Percentiles rank a stretch among this genome's conserved stretches.
Evolutionary conservation across 2,888 invertebrate genomes (phyloP).

Genomic region (Unio pictorum): DNA sequence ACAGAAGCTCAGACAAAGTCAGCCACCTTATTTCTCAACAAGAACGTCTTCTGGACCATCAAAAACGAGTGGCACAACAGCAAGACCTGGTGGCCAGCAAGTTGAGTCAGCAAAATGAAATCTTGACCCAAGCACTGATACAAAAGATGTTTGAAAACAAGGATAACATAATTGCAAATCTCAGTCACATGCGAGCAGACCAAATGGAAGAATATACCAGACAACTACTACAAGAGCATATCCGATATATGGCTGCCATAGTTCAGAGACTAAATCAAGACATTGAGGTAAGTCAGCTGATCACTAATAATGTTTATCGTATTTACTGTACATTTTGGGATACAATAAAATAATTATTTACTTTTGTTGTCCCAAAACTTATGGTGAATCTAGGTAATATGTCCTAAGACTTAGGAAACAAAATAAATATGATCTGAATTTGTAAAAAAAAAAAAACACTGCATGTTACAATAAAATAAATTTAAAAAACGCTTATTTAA

Average conservation of each 20-base stretch:
- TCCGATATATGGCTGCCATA: constrained; percentile 66
- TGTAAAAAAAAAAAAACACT: no score
- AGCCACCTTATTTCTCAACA: constrained; percentile 20
- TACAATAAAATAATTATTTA: no score
- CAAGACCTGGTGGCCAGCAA: constrained; percentile 29
- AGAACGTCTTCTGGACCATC: constrained; percentile 59
- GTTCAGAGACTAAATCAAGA: constrained; percentile 65
- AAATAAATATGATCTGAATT: no score
- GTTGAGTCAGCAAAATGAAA: constrained; percentile 23
- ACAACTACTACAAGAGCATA: constrained; percentile 66
- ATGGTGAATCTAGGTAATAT: no score
- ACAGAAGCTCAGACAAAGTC: constrained; percentile 8
- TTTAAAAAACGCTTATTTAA: no score
- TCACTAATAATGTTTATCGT: neutral
- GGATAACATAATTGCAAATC: constrained; percentile 26
- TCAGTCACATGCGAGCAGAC: constrained; percentile 22
- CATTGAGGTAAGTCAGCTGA: constrained; percentile 54
- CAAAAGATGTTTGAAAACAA: constrained; percentile 38
- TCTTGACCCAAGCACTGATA: constrained; percentile 23
- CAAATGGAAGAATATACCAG: constrained; percentile 60
- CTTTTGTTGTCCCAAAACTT: no score
- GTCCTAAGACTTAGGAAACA: no score
- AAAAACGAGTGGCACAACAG: constrained; percentile 49
- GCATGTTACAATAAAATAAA: no score
- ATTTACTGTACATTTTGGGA: no score